Evolutionary conservation across 2,888 invertebrate genomes (phyloP), one percentile per base, ranked within the genome.

Genomic region (Argynnis bischoffii): DNA sequence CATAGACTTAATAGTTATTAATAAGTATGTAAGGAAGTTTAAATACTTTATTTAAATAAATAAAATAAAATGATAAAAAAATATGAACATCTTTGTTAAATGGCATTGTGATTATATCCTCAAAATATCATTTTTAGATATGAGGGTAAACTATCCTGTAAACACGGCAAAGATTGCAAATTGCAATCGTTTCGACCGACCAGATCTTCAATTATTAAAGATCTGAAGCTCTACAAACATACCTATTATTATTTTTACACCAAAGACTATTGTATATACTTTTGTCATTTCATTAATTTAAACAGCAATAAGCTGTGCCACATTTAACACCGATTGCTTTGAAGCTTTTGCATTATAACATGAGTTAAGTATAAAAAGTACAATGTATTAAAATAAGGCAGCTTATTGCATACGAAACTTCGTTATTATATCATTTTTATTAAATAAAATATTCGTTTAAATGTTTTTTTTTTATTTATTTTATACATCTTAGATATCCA

Each of bases 171-270:
- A 88, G 92, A 89, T 91, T 91, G 86, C 86, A 84, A 77, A 79
- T 81, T 85, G 89, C 81, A 89, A 90, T 92, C 90, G 88, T 89
- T 91, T 88, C 92, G 92, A 92, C 89, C 92, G 92, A 92, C 92
- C 92, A 92, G 92, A 87, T 90, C 92, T 91, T 84, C 71, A 73
- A 77, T 71, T 26, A 26, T 26, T 78, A 66, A 83, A 90, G 92
- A 84, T 90, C 89, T 92, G 92, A 92, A 88, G 87, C 84, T 89
- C 88, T 87, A 86, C 88, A 88, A 88, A 83, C 67, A 67, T 66
- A 61, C 21, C n/a, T 41, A 41, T 41, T 64, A 57, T 63, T 71
- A 55, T 55, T 53, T 66, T 57, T 88, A 88, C 86, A 89, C 84
- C 87, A 90, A 87, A 87, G 83, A 85, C 82, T 85, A 48, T 88